Percentiles rank a stretch among this genome's conserved stretches.
Evolutionary conservation across 1,140 invertebrate species (phyloP).

Genomic region (Hylaeus volcanicus): DNA sequence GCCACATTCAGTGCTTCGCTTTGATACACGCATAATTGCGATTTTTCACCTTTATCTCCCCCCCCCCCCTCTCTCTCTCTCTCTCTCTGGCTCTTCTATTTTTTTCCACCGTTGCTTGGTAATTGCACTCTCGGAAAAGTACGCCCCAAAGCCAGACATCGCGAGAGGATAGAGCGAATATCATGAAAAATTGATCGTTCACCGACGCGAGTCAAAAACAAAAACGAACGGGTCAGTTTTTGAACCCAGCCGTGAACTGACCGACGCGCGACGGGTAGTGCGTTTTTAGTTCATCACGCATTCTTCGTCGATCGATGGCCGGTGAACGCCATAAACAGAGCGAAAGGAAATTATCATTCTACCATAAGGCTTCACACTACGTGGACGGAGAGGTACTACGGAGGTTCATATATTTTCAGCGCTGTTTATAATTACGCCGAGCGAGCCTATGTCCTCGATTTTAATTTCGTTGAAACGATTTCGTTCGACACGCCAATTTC

Average conservation of each 20-base stretch:
- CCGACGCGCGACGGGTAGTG: not conserved
- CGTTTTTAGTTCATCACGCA: slow-evolving; percentile 35
- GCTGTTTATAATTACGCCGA: slow-evolving; percentile 21
- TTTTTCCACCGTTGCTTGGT: not conserved
- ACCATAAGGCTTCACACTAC: slow-evolving; percentile 33
- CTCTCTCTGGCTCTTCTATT: not conserved
- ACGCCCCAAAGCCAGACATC: too few relatives aligned
- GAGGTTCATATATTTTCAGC: slow-evolving; percentile 36
- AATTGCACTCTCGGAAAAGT: not conserved
- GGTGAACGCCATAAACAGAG: slow-evolving; percentile 45
- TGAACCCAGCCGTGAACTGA: too few relatives aligned
- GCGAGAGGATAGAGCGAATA: not conserved
- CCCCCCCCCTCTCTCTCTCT: not conserved
- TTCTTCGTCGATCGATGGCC: slow-evolving; percentile 26
- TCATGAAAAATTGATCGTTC: not conserved
- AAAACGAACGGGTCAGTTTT: too few relatives aligned
- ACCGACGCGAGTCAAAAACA: not conserved
- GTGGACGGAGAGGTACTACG: slow-evolving; percentile 12
- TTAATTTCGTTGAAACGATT: not conserved
- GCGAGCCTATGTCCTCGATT: slow-evolving; percentile 13
- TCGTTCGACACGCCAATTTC: too few relatives aligned
- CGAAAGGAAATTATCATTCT: slow-evolving; percentile 45
- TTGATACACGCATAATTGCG: slow-evolving; percentile 12
- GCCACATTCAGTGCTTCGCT: not conserved
- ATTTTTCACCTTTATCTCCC: not conserved